These are phyloP conservation scores for Delia radicum DNA, from an alignment of 1,140 invertebrate species.

Conservation along the genomic window DNA sequence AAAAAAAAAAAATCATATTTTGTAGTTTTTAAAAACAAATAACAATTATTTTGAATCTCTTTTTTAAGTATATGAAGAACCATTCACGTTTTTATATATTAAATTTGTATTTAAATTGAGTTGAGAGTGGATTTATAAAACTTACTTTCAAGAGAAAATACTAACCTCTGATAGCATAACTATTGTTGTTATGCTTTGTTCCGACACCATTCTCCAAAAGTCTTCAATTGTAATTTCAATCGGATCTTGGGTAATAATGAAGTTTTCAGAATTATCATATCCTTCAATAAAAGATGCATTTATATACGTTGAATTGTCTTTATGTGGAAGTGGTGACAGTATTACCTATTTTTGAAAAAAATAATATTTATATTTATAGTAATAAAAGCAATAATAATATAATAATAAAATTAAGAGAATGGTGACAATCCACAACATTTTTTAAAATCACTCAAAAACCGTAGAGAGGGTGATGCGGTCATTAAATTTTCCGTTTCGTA, in stretches of 20 bases:
- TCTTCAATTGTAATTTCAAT: conserved; percentile 84
- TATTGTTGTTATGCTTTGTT: conserved; percentile 86
- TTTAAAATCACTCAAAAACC: too few relatives aligned
- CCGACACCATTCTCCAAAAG: conserved; percentile 96
- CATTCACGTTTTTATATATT: too few relatives aligned
- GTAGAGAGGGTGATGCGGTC: too few relatives aligned
- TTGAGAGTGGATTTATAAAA: background rate
- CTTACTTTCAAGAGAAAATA: too few relatives aligned
- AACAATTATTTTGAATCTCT: too few relatives aligned
- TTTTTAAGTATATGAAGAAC: too few relatives aligned
- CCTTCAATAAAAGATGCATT: conserved; percentile 97
- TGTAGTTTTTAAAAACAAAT: too few relatives aligned
- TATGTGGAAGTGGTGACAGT: conserved; percentile 71
- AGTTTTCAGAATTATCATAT: conserved; percentile 90
- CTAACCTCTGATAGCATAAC: conserved; percentile 92
- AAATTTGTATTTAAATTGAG: background rate
- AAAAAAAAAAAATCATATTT: too few relatives aligned
- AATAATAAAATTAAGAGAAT: too few relatives aligned
- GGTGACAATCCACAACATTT: too few relatives aligned
- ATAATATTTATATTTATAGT: too few relatives aligned
- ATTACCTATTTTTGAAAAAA: conserved; percentile 39
- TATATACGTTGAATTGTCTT: conserved; percentile 92
- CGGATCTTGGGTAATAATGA: conserved; percentile 95
- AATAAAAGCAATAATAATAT: background rate
- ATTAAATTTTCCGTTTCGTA: too few relatives aligned